Evolutionary conservation across 2,797 vertebrate species (phyloP), one percentile per base, ranked within the genome.

Genomic region (Gallirallus australis): DNA sequence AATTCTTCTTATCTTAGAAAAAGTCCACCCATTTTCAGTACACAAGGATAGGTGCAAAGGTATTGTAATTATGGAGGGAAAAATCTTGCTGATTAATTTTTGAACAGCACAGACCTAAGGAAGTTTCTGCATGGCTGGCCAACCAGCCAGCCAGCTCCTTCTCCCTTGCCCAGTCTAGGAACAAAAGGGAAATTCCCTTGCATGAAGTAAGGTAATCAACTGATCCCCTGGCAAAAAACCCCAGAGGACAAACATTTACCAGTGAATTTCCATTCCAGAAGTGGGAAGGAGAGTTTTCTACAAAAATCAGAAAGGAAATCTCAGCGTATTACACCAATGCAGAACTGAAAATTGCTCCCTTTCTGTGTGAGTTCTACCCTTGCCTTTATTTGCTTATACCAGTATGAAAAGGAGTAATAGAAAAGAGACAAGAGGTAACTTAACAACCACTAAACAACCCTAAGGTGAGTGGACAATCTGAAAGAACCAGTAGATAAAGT

Each of bases 171-270:
- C 53, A 64, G 57, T 20, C n/a, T 65, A 80, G 86, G 81, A 81
- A 73, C 56, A 71, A 94, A 93, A 71, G 89, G 92, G 95, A 94
- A 96, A 95, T 70, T 89, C 91, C 94, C 89, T 89, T 79, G 35
- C 52, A 50, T 64, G 63, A 78, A 93, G 23, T 45, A 25, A 73
- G 47, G 73, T 31, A 76, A 70, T 86, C 80, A 94, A 91, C 82
- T 83, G 87, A 91, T 95, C 18, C 56, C 31, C 23, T 60, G 80
- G 80, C 1, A 5, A 73, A 96, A 59, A 25, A 27, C 2, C 19
- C 11, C n/a, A 83, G 76, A 92, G 54, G 82, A 65, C 92, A 94
- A 96, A 92, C 73, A 94, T 96, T 94, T 93, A 94, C 89, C 60
- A 72, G 87, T 95, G 93, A 94, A 90, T 94, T 97, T 94, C 95